phyloP scores from a whole-genome alignment of 2,888 invertebrate genomes.

The Rhaphigaster nebulosa region DNA sequence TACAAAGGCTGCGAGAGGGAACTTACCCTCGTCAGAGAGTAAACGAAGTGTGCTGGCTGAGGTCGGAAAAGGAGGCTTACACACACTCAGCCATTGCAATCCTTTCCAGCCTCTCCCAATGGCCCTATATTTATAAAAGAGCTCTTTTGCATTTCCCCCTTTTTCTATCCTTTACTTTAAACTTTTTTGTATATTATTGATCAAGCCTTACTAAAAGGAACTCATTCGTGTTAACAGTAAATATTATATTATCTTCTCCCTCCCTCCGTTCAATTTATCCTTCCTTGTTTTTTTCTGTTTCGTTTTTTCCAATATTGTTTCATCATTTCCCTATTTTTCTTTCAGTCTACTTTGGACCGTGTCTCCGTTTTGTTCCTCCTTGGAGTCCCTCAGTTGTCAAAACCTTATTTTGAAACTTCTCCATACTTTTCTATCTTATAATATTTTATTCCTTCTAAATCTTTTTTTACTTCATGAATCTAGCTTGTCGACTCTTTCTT shows the following conservation, averaged over 20 bases:
- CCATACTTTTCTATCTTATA: no score
- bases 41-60: neutral
- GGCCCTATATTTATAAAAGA: neutral
- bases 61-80: neutral
- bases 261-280: no score
- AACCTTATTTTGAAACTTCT: no score
- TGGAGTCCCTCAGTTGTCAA: no score
- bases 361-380: no score
- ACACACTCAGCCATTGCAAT: slow-evolving; percentile 5
- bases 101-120: neutral
- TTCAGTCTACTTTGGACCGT: no score
- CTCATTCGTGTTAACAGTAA: neutral
- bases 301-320: no score
- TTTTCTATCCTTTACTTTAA: neutral
- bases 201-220: neutral
- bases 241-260: neutral
- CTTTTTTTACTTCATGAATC: no score
- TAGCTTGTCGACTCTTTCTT: no score
- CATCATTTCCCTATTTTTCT: no score
- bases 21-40: neutral
- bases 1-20: neutral
- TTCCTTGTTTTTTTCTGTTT: no score
- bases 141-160: neutral
- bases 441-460: no score
- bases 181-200: neutral